A percentile compares a stretch with the other conserved stretches of the same genome.
Conservation (phyloP, 2,113 vertebrate species). For the Fukomys damarensis region DNA sequence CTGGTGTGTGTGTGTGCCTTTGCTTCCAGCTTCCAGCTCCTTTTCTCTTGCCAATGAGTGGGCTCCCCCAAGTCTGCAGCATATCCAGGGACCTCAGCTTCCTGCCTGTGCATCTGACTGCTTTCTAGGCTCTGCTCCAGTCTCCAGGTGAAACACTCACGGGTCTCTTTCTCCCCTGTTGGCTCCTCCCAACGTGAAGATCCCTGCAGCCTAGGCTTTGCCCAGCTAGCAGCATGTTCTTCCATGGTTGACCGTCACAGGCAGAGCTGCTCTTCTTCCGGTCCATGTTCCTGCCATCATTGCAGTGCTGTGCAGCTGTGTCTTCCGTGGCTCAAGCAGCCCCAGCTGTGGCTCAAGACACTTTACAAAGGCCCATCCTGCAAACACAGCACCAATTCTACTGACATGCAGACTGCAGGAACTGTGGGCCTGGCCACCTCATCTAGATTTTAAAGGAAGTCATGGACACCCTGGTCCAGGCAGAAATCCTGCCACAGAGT, state of each 20-base stretch:
- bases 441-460: neutral
- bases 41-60: too few relatives aligned
- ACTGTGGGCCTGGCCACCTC: too few relatives aligned
- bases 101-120: neutral
- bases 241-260: neutral
- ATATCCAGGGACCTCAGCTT: too few relatives aligned
- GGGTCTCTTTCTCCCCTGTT: neutral
- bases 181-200: neutral
- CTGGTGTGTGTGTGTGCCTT: neutral
- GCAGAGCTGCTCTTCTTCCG: neutral
- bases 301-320: accelerated
- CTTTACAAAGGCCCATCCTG: neutral
- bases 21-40: neutral
- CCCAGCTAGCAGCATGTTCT: neutral
- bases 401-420: neutral
- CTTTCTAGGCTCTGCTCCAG: neutral
- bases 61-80: neutral
- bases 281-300: neutral
- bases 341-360: neutral
- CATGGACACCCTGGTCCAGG: neutral
- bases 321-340: neutral
- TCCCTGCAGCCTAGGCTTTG: too few relatives aligned
- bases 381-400: neutral
- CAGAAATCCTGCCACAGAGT: neutral
- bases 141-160: neutral